Evolutionary conservation across 2,888 invertebrate species (phyloP), one percentile per base, ranked within the genome.

Genomic region (Orthosia gothica): DNA sequence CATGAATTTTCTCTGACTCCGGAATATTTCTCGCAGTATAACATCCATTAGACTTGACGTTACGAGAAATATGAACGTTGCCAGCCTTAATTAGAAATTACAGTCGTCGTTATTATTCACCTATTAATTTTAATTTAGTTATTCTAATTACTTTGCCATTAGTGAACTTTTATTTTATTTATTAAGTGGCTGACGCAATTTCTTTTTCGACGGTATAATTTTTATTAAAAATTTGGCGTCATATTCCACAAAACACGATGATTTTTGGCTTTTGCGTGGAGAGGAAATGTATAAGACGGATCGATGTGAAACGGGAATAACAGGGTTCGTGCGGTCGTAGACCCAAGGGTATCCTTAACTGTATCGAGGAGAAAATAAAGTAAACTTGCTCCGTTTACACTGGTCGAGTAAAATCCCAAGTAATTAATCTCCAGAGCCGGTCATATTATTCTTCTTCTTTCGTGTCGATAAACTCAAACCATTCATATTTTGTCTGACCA

Each of bases 1-100:
- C 74, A 70, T 65, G 79, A 80, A 70, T 82, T 87, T 85, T 81
- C 72, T 76, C 49, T 26, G 26, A 59, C n/a, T 52, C 49, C 47
- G 67, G 68, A 66, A 84, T 69, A 79, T 78, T 70, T 12, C 65
- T 13, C 62, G 11, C 18, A 32, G 54, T 64, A n/a, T n/a, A 18
- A 68, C 65, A 57, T 63, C 57, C 63, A 72, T 85, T 82, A 74
- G n/a, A n/a, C 62, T 59, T 55, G 32, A 67, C 74, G 66, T 65
- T 67, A 78, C 62, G 54, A 66, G 61, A 32, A 69, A 75, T 70
- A 75, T 74, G 57, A 73, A 69, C 54, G 55, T 63, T 54, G 40
- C 49, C 40, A 54, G 45, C 18, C 57, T 62, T 74, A 64, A 68
- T 73, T 76, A 70, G 58, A 67, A 62, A 67, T 76, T 62, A 71